A percentile compares a stretch with the other conserved stretches of the same genome.
These are phyloP conservation scores for Agrypnus murinus DNA, from an alignment of 2,888 invertebrate species.

Conservation along the genomic window DNA sequence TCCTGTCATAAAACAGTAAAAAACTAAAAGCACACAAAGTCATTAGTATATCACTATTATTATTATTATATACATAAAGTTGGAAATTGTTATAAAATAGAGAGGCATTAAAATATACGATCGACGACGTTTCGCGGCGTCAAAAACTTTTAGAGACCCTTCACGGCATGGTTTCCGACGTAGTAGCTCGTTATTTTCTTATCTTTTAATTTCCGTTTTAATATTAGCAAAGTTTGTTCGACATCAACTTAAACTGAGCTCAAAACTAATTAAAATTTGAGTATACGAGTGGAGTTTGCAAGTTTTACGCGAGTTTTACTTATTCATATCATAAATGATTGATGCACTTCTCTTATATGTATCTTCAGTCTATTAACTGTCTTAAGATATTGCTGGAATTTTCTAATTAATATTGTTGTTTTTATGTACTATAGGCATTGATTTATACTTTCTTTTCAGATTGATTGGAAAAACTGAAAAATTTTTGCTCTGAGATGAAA, in stretches of 20 bases:
- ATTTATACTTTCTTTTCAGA: too few relatives aligned
- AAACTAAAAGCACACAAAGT: too few relatives aligned
- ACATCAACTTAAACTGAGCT: slow-evolving; percentile 57
- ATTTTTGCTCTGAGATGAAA: too few relatives aligned
- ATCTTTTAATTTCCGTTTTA: slow-evolving; percentile 72
- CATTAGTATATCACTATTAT: too few relatives aligned
- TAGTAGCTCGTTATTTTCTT: slow-evolving; percentile 67
- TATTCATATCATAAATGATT: slow-evolving; percentile 69
- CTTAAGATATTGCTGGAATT: too few relatives aligned
- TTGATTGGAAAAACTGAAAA: too few relatives aligned
- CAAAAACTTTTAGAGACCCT: slow-evolving; percentile 50
- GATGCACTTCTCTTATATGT: slow-evolving; percentile 58
- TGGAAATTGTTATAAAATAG: too few relatives aligned
- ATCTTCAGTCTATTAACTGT: too few relatives aligned
- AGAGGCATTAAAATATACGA: slow-evolving; percentile 30
- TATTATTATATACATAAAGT: too few relatives aligned
- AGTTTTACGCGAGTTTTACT: slow-evolving; percentile 70
- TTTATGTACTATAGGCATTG: too few relatives aligned
- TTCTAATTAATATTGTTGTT: too few relatives aligned
- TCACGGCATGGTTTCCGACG: slow-evolving; percentile 48
- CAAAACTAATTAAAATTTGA: slow-evolving; percentile 72
- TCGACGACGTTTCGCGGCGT: slow-evolving; percentile 46
- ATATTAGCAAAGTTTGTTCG: slow-evolving; percentile 67
- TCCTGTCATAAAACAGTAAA: too few relatives aligned
- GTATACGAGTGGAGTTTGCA: slow-evolving; percentile 65